Evolutionary conservation across 2,113 vertebrate species (phyloP).

Genomic region (Cavia aperea): DNA sequence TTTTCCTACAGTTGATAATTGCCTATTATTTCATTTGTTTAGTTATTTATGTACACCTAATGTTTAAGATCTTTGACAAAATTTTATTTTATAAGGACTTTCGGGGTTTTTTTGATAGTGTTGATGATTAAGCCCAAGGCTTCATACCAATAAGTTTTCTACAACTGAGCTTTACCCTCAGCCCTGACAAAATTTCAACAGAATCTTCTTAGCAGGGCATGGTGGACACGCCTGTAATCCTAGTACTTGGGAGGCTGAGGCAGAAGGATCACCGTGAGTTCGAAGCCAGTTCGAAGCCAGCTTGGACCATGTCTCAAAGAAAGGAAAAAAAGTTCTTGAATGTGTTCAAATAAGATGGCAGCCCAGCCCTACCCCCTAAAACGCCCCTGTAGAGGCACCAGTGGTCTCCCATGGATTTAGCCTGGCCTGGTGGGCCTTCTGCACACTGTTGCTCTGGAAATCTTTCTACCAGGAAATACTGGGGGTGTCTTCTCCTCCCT

Average conservation of each 20-base stretch:
- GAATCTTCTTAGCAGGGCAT: too few species aligned
- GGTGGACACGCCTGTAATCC: too few species aligned
- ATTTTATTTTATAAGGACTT: neutral
- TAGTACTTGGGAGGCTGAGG: too few species aligned
- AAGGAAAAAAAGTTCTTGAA: neutral
- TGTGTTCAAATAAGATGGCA: neutral
- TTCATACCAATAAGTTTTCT: too few species aligned
- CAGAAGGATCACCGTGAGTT: too few species aligned
- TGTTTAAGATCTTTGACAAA: neutral
- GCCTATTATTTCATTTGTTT: neutral
- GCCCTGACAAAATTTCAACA: too few species aligned
- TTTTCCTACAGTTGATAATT: too few species aligned
- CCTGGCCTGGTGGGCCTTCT: neutral
- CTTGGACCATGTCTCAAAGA: too few species aligned
- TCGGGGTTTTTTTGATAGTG: too few species aligned
- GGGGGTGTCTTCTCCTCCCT: neutral
- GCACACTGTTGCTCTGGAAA: neutral
- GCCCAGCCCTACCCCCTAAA: neutral
- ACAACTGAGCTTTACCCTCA: too few species aligned
- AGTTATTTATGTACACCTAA: neutral
- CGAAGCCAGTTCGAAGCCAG: too few species aligned
- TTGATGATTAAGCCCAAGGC: too few species aligned
- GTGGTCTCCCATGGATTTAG: neutral
- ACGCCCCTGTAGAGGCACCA: neutral
- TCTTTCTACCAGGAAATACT: neutral